Percentiles rank a stretch among this genome's conserved stretches.
phyloP scores from a whole-genome alignment of 2,888 invertebrate genomes.

The Tetanocera ferruginea region DNA sequence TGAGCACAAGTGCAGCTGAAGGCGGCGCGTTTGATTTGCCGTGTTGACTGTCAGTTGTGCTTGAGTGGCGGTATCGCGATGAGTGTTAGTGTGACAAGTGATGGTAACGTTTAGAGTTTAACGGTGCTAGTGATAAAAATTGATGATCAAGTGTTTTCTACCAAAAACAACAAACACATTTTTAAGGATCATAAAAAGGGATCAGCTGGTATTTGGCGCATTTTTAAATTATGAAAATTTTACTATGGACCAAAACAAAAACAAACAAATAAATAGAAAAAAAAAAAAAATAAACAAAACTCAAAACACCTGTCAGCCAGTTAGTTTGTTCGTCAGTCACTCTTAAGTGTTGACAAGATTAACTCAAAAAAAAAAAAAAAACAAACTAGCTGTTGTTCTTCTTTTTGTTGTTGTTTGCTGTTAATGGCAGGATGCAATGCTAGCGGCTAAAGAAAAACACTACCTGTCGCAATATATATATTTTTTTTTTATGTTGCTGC shows the following conservation, averaged over 20 bases:
- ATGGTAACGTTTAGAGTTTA: constrained; percentile 35
- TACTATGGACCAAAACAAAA: too few relatives aligned
- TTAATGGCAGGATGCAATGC: not conserved
- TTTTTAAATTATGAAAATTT: not conserved
- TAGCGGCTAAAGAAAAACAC: not conserved
- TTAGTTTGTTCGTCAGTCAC: too few relatives aligned
- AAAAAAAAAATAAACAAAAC: not conserved
- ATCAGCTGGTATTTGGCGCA: constrained; percentile 24
- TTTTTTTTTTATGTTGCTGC: not conserved
- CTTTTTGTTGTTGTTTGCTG: not conserved
- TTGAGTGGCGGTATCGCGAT: constrained; percentile 46
- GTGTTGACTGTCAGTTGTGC: constrained; percentile 50
- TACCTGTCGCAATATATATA: not conserved
- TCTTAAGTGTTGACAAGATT: not conserved
- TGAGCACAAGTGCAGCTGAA: constrained; percentile 2
- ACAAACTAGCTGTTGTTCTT: not conserved
- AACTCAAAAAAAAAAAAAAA: not conserved
- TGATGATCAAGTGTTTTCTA: not conserved
- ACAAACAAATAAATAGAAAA: too few relatives aligned
- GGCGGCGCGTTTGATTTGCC: constrained; percentile 49
- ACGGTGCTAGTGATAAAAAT: constrained; percentile 1
- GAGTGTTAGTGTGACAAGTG: constrained; percentile 42
- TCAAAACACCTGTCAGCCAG: not conserved
- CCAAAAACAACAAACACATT: not conserved
- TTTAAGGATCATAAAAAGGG: not conserved